Base-by-base conservation (phyloP, 2,797 vertebrate genomes). In the Cyclura pinguis region DNA sequence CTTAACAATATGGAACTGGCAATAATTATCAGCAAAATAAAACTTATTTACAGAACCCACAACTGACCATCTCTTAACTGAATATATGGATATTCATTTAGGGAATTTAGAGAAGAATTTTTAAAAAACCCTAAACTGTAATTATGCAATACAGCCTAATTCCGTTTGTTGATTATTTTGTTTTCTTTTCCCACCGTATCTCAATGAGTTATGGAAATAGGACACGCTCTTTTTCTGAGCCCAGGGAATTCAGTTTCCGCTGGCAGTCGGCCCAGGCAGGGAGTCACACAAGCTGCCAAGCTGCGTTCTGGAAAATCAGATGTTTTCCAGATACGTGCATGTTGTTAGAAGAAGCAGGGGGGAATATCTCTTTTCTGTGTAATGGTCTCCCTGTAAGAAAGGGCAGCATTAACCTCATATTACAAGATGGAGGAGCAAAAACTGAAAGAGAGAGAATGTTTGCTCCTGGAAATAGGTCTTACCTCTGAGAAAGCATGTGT, bases 311-410 rank as follows among this genome's bases (percentile, higher is more conserved):
- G 81, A 89, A 89, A 84, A 84, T 32, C 4, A 20, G 27, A 84
- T 89, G 55, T 27, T 52, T 89, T 77, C 88, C 88, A 89, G 88
- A 84, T 89, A 73, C 35, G 88, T 1, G 6, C 4, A 69, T 62
- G 47, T 55, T 57, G 69, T 29, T 74, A 1, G 10, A 32, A 32
- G 18, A 84, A 83, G 3, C 42, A 47, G 50, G n/a, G 38, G 50
- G 80, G 55, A 73, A 84, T 38, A 50, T 57, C 24, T 32, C 10
- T 81, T 20, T 52, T 59, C 55, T 59, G 32, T 20, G 16, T 7
- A 20, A 80, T 29, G 55, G 8, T 8, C 52, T n/a, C 27, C 78
- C 29, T 80, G 55, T 35, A 59, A 59, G n/a, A 18, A 24, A 59
- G n/a, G 55, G 32, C 80, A 59, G 55, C 18, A 5, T 59, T 81